These are phyloP conservation scores for Rhodeus uyekii DNA, from an alignment of 2,797 vertebrate genomes.

Conservation along the genomic window DNA sequence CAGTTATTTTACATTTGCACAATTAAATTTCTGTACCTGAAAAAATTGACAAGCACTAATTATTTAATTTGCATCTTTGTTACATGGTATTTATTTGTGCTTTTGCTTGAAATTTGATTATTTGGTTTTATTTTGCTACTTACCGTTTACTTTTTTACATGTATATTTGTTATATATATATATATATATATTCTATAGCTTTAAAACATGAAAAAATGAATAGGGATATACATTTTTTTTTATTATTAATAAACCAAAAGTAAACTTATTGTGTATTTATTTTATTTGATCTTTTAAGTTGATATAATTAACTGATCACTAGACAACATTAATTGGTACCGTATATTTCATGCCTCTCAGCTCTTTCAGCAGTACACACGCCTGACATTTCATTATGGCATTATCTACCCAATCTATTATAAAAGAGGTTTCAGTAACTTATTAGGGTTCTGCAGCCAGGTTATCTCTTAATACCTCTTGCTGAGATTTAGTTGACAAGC, in stretches of 20 bases:
- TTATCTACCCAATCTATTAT: slow-evolving; percentile 39
- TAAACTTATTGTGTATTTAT: background rate
- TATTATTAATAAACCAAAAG: background rate
- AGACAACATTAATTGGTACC: slow-evolving; percentile 37
- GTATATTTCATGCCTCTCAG: slow-evolving; percentile 12
- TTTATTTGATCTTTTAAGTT: background rate
- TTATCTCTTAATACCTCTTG: slow-evolving; percentile 32
- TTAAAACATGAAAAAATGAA: too few relatives aligned
- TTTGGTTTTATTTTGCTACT: too few relatives aligned
- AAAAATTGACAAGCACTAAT: too few relatives aligned
- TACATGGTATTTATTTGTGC: too few relatives aligned
- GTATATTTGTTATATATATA: too few relatives aligned
- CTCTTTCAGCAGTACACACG: slow-evolving; percentile 22
- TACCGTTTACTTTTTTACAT: too few relatives aligned
- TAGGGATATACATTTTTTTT: too few relatives aligned
- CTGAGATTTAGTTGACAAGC: slow-evolving; percentile 70
- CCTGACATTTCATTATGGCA: slow-evolving; percentile 60
- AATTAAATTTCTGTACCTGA: too few relatives aligned
- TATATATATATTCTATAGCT: too few relatives aligned
- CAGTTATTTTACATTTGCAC: too few relatives aligned
- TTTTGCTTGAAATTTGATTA: too few relatives aligned
- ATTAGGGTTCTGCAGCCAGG: slow-evolving; percentile 8
- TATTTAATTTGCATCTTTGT: too few relatives aligned
- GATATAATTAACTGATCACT: slow-evolving; percentile 36
- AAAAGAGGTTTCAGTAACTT: slow-evolving; percentile 11